These are phyloP conservation scores for Glaucopsyche alexis DNA, from an alignment of 2,888 invertebrate genomes.

Conservation along the genomic window DNA sequence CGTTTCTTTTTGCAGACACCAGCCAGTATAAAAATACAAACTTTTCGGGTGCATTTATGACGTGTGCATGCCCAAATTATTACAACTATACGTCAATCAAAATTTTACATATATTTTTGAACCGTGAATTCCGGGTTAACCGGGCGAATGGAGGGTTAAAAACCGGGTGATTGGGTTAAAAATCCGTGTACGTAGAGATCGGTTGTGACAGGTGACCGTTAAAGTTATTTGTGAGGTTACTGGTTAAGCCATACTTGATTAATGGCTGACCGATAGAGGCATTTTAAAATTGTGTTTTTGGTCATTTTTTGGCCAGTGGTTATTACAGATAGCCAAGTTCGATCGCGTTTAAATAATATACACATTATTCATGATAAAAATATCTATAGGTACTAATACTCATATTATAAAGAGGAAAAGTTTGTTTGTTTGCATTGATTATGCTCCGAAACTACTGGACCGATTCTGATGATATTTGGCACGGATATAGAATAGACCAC, in stretches of 20 bases:
- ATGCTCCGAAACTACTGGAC: too few species aligned
- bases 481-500: too few species aligned
- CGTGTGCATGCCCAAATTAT: too few species aligned
- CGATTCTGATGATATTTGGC: too few species aligned
- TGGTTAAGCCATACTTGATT: background rate
- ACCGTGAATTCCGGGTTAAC: background rate
- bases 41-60: background rate
- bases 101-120: background rate
- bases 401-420: too few species aligned
- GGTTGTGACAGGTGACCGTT: background rate
- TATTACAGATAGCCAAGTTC: too few species aligned
- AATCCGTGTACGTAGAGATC: background rate
- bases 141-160: background rate
- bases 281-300: slow-evolving; percentile 16
- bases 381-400: too few species aligned
- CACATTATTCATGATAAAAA: too few species aligned
- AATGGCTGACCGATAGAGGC: background rate
- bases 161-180: background rate
- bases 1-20: too few species aligned
- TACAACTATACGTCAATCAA: background rate
- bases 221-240: background rate
- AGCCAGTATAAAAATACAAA: background rate
- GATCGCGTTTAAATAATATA: too few species aligned
- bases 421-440: too few species aligned
- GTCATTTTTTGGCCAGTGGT: background rate